These are phyloP conservation scores for Ips nitidus DNA, from an alignment of 1,140 invertebrate species.

Conservation along the genomic window DNA sequence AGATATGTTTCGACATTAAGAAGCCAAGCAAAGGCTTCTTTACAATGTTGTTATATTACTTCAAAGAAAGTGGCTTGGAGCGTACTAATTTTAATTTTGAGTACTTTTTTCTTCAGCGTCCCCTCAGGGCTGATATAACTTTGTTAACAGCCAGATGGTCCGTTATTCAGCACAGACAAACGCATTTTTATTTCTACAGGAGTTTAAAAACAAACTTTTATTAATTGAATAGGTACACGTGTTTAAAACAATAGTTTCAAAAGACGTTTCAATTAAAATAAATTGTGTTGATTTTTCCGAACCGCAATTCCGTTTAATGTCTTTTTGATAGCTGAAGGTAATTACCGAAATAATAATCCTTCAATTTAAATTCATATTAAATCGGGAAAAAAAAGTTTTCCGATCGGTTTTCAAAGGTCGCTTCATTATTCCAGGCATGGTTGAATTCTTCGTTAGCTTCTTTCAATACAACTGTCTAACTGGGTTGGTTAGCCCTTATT, in stretches of 20 bases:
- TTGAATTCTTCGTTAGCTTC: constrained; percentile 4
- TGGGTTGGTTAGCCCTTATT: constrained; percentile 7
- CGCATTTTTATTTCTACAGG: no score
- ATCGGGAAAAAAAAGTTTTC: constrained; percentile 5
- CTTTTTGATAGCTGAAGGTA: neutral
- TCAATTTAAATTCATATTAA: constrained; percentile 13
- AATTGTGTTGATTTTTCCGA: neutral
- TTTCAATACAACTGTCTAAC: constrained; percentile 4
- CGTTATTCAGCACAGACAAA: no score
- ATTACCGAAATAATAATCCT: constrained; percentile 1
- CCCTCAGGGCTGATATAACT: neutral
- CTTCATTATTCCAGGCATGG: constrained; percentile 7
- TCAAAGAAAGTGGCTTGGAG: constrained; percentile 3
- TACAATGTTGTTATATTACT: constrained; percentile 21
- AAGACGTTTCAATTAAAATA: no score
- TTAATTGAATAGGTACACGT: no score
- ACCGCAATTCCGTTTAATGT: neutral
- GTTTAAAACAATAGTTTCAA: no score
- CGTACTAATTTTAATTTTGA: constrained; percentile 18
- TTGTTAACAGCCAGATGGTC: neutral
- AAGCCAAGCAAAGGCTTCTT: neutral
- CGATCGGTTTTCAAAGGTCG: constrained; percentile 9
- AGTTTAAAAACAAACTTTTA: no score
- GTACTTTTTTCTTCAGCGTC: neutral
- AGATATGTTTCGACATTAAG: constrained; percentile 10